phyloP scores from a whole-genome alignment of 1,140 invertebrate genomes.

The Drosophila mojavensis region DNA sequence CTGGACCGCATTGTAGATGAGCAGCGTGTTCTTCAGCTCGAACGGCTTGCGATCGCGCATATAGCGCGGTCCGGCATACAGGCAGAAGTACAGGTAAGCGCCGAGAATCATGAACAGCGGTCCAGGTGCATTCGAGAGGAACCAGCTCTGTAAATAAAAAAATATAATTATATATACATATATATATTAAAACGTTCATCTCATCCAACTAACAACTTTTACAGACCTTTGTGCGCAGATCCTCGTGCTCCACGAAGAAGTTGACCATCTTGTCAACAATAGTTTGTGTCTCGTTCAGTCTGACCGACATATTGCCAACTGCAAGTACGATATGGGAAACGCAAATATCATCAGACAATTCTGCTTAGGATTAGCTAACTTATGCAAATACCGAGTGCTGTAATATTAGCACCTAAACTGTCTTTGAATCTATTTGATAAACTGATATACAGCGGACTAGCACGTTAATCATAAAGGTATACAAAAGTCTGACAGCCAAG shows the following conservation, averaged over 20 bases:
- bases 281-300: conserved; percentile 78
- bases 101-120: conserved; percentile 90
- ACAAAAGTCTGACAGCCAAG: conserved; percentile 55
- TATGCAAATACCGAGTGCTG: conserved; percentile 18
- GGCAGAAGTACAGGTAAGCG: conserved; percentile 90
- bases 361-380: background rate
- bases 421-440: conserved; percentile 44
- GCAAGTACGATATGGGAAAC: conserved; percentile 34
- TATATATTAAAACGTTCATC: background rate
- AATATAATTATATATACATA: conserved; percentile 42
- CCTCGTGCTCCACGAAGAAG: conserved; percentile 83
- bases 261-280: conserved; percentile 82
- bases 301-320: conserved; percentile 70
- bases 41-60: conserved; percentile 95
- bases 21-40: conserved; percentile 89
- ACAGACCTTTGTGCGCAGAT: conserved; percentile 76
- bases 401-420: conserved; percentile 54
- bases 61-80: conserved; percentile 89
- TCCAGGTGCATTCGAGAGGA: conserved; percentile 91
- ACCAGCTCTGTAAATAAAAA: conserved; percentile 89
- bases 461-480: conserved; percentile 53
- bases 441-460: conserved; percentile 11
- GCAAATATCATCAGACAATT: conserved; percentile 24
- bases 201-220: background rate
- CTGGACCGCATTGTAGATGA: conserved; percentile 92